Conservation (phyloP, 2,113 vertebrate species). For the Bujurquina vittata region DNA sequence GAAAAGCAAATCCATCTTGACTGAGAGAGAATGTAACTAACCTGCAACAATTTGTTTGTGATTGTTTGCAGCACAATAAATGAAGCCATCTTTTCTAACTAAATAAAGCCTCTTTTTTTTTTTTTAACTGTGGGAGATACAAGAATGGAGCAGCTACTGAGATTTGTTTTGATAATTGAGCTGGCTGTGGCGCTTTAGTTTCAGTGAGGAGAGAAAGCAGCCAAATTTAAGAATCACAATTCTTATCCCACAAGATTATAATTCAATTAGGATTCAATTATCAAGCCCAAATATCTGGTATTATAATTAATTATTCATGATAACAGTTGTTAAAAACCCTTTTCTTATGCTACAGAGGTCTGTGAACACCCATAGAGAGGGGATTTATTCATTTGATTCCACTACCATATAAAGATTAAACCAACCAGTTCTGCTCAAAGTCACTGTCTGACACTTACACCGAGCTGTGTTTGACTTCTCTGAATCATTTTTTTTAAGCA, state of each 20-base stretch:
- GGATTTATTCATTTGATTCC: neutral
- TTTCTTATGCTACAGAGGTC: neutral
- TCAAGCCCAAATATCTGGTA: neutral
- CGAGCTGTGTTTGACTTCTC: neutral
- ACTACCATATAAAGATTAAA: neutral
- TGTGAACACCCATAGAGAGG: neutral
- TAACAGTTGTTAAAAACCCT: no score
- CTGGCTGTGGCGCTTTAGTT: neutral
- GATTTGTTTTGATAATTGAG: neutral
- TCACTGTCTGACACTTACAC: neutral
- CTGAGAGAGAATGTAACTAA: neutral
- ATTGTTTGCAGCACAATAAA: neutral
- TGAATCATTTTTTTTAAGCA: neutral
- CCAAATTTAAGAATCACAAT: neutral
- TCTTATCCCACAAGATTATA: neutral
- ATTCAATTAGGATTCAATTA: neutral
- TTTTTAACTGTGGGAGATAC: accelerated
- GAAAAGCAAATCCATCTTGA: neutral
- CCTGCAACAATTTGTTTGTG: neutral
- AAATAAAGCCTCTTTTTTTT: neutral
- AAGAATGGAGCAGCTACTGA: neutral
- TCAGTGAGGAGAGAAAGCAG: accelerated
- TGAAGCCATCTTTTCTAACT: neutral
- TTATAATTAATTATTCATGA: neutral
- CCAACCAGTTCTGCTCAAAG: neutral